Evolutionary conservation across 2,113 vertebrate genomes (phyloP).

Genomic region (Trochalopteron elliotii): DNA sequence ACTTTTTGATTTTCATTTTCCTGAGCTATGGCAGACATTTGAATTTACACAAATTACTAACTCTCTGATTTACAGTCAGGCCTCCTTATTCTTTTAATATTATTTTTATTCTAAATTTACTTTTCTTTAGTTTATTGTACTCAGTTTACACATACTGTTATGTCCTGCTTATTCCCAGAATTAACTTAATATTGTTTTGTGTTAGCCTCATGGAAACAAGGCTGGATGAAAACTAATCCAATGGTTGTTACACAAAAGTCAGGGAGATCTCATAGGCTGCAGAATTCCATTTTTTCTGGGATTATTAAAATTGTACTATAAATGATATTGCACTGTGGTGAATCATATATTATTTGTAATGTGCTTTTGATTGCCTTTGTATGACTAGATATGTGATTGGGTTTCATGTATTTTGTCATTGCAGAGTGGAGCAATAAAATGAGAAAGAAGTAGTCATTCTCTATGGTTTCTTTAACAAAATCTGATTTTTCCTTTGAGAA

Average conservation of each 20-base stretch:
- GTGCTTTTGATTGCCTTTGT: slow-evolving; percentile 41
- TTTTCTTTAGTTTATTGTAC: background rate
- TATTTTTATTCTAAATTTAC: background rate
- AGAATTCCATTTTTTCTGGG: slow-evolving; percentile 11
- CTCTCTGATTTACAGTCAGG: background rate
- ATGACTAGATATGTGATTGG: background rate
- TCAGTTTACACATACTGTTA: background rate
- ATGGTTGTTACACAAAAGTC: background rate
- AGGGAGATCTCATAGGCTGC: background rate
- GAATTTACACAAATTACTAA: background rate
- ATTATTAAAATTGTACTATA: slow-evolving; percentile 30
- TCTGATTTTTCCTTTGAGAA: slow-evolving; percentile 25
- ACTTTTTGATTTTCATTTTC: background rate
- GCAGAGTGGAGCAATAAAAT: background rate
- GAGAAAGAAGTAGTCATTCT: slow-evolving; percentile 22
- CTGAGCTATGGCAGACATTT: background rate
- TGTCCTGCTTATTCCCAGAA: background rate
- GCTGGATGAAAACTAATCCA: background rate
- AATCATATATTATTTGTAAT: slow-evolving; percentile 24
- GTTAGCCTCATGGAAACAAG: background rate
- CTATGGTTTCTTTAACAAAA: background rate
- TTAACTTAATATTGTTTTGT: background rate
- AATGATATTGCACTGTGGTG: background rate
- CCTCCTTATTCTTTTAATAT: background rate
- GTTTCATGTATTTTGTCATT: slow-evolving; percentile 12